phyloP scores from a whole-genome alignment of 2,113 vertebrate species.

The Genyomyrus donnyi region DNA sequence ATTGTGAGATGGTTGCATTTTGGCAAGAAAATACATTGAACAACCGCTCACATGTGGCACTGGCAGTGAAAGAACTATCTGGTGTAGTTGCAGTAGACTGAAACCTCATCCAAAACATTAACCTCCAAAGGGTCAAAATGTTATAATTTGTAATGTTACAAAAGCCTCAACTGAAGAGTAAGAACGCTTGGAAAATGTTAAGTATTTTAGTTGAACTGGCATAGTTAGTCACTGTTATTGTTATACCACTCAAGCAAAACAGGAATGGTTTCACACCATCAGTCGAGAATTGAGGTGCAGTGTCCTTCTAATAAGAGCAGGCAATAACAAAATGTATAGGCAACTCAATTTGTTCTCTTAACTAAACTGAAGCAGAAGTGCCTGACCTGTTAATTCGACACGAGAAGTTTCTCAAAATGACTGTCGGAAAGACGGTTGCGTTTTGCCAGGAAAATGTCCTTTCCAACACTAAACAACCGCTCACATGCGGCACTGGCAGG shows the following conservation, averaged over 20 bases:
- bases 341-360: slow-evolving; percentile 4
- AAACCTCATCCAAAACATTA: slow-evolving; percentile 1
- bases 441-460: slow-evolving; percentile 1
- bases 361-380: slow-evolving; percentile 2
- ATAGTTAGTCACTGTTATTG: slow-evolving; percentile 5
- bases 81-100: slow-evolving; percentile 4
- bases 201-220: slow-evolving; percentile 3
- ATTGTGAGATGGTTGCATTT: slow-evolving; percentile 7
- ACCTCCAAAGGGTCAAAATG: slow-evolving; percentile 6
- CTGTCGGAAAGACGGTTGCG: not conserved
- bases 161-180: slow-evolving; percentile 5
- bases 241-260: slow-evolving; percentile 5
- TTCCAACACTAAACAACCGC: slow-evolving; percentile 5
- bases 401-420: slow-evolving; percentile 2
- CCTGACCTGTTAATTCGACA: slow-evolving; percentile 2
- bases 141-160: slow-evolving; percentile 6
- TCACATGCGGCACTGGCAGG: not conserved
- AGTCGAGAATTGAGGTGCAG: slow-evolving; percentile 1
- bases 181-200: slow-evolving; percentile 5
- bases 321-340: slow-evolving; percentile 5
- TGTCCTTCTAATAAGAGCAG: slow-evolving; percentile 2
- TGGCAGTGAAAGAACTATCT: not conserved
- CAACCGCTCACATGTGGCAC: slow-evolving; percentile 1
- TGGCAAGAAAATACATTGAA: slow-evolving; percentile 5
- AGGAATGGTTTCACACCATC: not conserved